A percentile compares a stretch with the other conserved stretches of the same genome.
Conservation (phyloP, 1,140 invertebrate genomes). For the Delia radicum region DNA sequence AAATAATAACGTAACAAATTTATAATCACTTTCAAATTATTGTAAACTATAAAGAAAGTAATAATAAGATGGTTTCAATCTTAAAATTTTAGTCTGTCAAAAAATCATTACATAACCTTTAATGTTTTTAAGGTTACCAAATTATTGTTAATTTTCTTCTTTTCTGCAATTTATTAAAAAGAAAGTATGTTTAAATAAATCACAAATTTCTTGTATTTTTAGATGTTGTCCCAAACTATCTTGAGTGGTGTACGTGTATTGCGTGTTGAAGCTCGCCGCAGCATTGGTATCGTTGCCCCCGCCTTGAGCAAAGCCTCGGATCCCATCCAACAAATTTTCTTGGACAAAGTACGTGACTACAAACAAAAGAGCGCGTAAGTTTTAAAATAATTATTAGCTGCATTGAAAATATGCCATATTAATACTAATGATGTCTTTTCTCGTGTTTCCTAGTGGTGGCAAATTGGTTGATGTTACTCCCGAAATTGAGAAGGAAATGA, state of each 20-base stretch:
- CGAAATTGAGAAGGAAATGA: constrained; percentile 70
- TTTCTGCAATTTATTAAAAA: not conserved
- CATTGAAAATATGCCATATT: no score
- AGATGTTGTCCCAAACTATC: constrained; percentile 54
- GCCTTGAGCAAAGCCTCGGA: constrained; percentile 74
- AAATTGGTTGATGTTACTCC: constrained; percentile 81
- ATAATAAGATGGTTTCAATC: not conserved
- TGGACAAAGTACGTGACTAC: constrained; percentile 91
- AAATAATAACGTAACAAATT: not conserved
- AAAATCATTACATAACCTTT: constrained; percentile 22
- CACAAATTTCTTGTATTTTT: not conserved
- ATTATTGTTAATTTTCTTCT: not conserved
- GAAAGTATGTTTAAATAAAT: not conserved
- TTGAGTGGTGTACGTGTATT: constrained; percentile 44
- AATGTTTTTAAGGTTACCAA: constrained; percentile 23
- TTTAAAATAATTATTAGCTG: not conserved
- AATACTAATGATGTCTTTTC: not conserved
- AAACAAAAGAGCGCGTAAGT: constrained; percentile 58
- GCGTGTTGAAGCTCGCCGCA: constrained; percentile 57
- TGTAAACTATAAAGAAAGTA: not conserved
- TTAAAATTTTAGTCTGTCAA: not conserved
- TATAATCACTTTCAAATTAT: not conserved
- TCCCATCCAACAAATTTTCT: constrained; percentile 90
- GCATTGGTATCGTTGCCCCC: constrained; percentile 68
- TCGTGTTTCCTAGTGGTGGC: no score